Base-by-base conservation (phyloP, 2,888 invertebrate species). In the Tetropium fuscum region DNA sequence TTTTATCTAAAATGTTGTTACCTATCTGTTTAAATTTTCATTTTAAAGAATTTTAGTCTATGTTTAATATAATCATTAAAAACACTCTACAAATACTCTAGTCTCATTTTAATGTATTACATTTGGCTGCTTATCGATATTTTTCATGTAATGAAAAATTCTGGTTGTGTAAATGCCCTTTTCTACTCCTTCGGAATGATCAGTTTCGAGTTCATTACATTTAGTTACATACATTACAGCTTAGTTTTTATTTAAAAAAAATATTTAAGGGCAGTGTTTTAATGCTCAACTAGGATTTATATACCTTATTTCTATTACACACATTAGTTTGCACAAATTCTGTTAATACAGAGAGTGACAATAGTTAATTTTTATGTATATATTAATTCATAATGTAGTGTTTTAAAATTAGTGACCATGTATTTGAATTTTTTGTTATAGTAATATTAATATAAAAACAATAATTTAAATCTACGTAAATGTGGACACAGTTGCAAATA, bases 401-500 rank as follows among this genome's bases (percentile, higher is more conserved):
- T 63, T 59, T 74, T 73, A 71, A 71, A 66, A 54, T 70, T 74
- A 74, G 70, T 71, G 63, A 72, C 62, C 62, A 64, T 70, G 69
- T 69, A 70, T 70, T 71, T 72, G 64, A 70, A 68, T 69, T 62
- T 62, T 74, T 73, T 70, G 69, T 74, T 70, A 68, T 67, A 68
- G 66, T 66, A 59, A 60, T 64, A 63, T 70, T 67, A 73, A n/a
- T n/a, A n/a, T n/a, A n/a, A n/a, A 68, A 69, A 66, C 61, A 69
- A 70, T 69, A 70, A 68, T 71, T 67, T 66, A 66, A 61, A 58
- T 64, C 67, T 69, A 73, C 68, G 63, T 71, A 68, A 72, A 74
- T 74, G 74, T 75, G 75, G 72, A 74, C 76, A 74, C 75, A 75
- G 72, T 74, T 75, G 73, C 74, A 74, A 77, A 74, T 72, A 73